Base-by-base conservation (phyloP, 2,888 invertebrate species). In the Drosophila austrosaltans region DNA sequence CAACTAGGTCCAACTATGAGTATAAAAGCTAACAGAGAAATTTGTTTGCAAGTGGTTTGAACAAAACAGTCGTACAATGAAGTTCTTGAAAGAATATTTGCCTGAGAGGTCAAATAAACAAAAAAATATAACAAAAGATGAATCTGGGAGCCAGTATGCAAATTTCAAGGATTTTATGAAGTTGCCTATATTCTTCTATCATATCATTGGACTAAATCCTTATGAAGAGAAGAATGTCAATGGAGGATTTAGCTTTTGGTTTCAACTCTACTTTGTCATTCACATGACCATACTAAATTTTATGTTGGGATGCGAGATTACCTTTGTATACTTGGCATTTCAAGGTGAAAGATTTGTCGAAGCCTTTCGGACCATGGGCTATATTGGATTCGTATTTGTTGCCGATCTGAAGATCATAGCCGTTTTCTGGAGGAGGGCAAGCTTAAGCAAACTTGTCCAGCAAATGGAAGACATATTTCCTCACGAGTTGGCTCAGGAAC, bases 401-500 rank as follows among this genome's bases (percentile, higher is more conserved):
- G 85, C 83, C 0, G 58, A 74, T 25, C 68, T 81, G 12, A 91
- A 91, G 73, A 79, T 90, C 66, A 44, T 81, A 0, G 76, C 75
- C 2, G 72, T 90, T 1, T 82, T 77, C 59, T 62, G 63, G n/a
- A 81, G 79, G 10, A 86, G 80, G 7, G 5, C 69, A 0, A 66
- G 66, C 4, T 32, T 90, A 16, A 80, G 71, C 0, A 25, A 62
- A 0, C 56, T 90, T 5, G 76, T 90, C 22, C 54, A 63, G 0
- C 68, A 81, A 22, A 57, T 91, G 64, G 71, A 79, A 0, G 25
- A 63, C 1, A 63, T 89, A 3, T 89, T 82, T 65, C 91, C 91
- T 3, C 32, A 20, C 3, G 10, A 10, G 0, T 22, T 8, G n/a
- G 58, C 67, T 10, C 75, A 82, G 36, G 69, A 75, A 20, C 30